Conservation (phyloP, 2,797 vertebrate species). For the Mormyrops attenuatus region DNA sequence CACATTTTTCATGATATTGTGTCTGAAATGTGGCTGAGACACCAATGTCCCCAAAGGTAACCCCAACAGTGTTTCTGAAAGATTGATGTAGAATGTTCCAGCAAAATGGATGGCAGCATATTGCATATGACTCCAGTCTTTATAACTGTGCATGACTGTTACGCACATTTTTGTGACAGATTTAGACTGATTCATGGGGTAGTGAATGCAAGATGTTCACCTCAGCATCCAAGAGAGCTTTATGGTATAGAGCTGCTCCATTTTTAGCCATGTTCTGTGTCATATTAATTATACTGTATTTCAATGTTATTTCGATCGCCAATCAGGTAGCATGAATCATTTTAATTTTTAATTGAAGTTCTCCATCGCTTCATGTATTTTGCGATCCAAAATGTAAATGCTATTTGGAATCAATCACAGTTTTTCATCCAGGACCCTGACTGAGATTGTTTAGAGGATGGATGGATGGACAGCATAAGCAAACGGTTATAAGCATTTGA, state of each 20-base stretch:
- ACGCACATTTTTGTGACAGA: not conserved
- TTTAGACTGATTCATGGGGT: not conserved
- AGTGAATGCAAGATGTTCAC: not conserved
- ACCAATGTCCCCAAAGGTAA: not conserved
- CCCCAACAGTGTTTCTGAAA: not conserved
- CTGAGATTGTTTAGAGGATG: not conserved
- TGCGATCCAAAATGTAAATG: not conserved
- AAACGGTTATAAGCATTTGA: not conserved
- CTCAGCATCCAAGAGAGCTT: not conserved
- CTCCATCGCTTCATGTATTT: not conserved
- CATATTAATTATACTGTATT: not conserved
- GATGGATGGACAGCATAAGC: not conserved
- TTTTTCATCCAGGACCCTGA: not conserved
- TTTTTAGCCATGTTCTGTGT: not conserved
- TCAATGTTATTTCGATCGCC: not conserved
- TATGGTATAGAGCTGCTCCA: not conserved
- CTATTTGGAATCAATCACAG: not conserved
- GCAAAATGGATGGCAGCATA: not conserved
- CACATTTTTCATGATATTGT: not conserved
- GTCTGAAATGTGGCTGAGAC: not conserved
- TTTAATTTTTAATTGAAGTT: not conserved
- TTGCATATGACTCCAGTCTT: not conserved
- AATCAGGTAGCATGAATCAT: not conserved
- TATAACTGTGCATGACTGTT: not conserved
- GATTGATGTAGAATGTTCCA: not conserved